Evolutionary conservation across 1,140 invertebrate genomes (phyloP), one percentile per base, ranked within the genome.

Genomic region (Diabrotica undecimpunctata): DNA sequence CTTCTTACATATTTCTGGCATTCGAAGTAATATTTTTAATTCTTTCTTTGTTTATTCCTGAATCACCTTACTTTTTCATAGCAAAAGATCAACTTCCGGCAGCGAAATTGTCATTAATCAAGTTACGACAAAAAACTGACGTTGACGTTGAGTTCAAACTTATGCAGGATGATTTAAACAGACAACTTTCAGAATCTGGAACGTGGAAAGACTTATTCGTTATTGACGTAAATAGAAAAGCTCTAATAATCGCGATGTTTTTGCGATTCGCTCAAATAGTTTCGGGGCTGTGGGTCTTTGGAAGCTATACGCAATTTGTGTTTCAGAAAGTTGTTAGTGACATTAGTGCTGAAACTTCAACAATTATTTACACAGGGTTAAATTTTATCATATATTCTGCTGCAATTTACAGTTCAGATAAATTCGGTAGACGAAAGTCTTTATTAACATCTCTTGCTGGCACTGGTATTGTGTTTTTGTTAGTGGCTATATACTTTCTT

Each of bases 61-160:
- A 94, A 79, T 91, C 91, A 5, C 91, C 92, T 0, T 87, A 92
- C 66, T 93, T 86, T 69, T 81, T 86, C 37, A 80, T 86, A 0
- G 83, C 83, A 54, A 83, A 83, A 12, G 83, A 85, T 5, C 77
- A 82, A 38, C 79, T 80, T 12, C 79, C 83, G 7, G 83, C 87
- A 58, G 91, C 91, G 0, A 80, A 82, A 52, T 78, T 78, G 54
- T 83, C 86, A 0, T 75, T 93, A 35, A 80, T 82, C 12, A 85
- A 83, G 66, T 83, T 91, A 5, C 81, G 87, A 54, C 86, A 86
- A 0, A 81, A 80, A 56, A 71, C 72, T 3, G 84, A 87, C 67
- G 83, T 87, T n/a, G 75, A 81, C 54, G 81, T 83, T 59, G 88
- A 90, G 74, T 72, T 89, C 8, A 81, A 86, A 5, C 59, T 66